Percentiles rank a stretch among this genome's conserved stretches.
Conservation (phyloP, 2,797 vertebrate species). For the Aselliscus stoliczkanus region DNA sequence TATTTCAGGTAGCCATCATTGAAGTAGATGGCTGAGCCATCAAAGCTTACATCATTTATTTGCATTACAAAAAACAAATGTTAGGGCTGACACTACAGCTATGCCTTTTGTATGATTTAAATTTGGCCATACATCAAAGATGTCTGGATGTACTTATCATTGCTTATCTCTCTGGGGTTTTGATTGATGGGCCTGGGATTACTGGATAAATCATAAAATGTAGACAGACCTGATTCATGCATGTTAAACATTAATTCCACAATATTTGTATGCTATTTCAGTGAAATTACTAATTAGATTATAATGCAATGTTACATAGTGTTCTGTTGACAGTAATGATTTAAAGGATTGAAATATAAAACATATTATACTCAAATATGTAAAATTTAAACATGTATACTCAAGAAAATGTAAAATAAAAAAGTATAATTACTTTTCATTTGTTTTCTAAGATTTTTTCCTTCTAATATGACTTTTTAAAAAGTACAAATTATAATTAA, state of each 20-base stretch:
- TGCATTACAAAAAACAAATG: no score
- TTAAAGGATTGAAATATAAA: constrained; percentile 16
- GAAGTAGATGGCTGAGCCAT: neutral
- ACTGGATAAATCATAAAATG: neutral
- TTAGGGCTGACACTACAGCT: neutral
- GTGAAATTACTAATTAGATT: neutral
- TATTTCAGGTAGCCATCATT: neutral
- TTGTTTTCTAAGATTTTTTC: neutral
- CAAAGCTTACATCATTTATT: neutral
- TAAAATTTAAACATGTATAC: neutral
- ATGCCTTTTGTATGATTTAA: neutral
- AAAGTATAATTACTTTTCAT: neutral
- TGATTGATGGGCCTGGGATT: neutral
- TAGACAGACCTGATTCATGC: neutral
- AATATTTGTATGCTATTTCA: neutral
- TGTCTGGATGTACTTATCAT: neutral
- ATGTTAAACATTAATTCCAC: neutral
- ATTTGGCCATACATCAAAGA: neutral
- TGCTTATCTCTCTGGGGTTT: neutral
- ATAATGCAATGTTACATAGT: neutral
- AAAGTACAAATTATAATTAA: neutral
- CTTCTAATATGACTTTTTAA: neutral
- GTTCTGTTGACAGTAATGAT: neutral
- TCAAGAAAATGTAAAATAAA: neutral
- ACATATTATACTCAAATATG: neutral